Conservation (phyloP, 2,888 invertebrate genomes). For the Carterocephalus palaemon region DNA sequence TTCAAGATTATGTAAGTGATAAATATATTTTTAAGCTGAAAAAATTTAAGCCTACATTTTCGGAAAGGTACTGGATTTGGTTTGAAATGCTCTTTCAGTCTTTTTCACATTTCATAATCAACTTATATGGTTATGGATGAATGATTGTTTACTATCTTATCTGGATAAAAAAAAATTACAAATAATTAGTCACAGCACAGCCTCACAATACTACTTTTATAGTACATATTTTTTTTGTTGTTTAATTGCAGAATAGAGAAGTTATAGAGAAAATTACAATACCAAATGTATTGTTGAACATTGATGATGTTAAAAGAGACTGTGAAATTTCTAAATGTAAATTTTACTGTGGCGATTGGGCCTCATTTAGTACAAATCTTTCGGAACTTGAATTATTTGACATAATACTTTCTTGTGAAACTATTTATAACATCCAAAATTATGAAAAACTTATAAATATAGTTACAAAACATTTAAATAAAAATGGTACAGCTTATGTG, state of each 20-base stretch:
- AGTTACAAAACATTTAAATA: slow-evolving; percentile 81
- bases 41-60: no score
- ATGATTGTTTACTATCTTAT: no score
- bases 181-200: no score
- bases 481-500: slow-evolving; percentile 82
- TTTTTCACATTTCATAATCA: no score
- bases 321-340: slow-evolving; percentile 59
- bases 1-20: slow-evolving; percentile 95
- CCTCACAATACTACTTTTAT: neutral
- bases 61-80: no score
- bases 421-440: slow-evolving; percentile 91
- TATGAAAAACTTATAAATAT: slow-evolving; percentile 86
- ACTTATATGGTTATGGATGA: no score
- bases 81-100: no score
- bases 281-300: slow-evolving; percentile 87
- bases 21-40: slow-evolving; percentile 4
- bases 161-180: no score
- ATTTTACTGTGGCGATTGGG: slow-evolving; percentile 89
- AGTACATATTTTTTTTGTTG: slow-evolving; percentile 13
- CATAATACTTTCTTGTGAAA: slow-evolving; percentile 93
- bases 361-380: slow-evolving; percentile 71
- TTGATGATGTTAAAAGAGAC: slow-evolving; percentile 58
- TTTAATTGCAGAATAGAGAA: slow-evolving; percentile 90
- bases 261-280: slow-evolving; percentile 89
- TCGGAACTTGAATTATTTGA: slow-evolving; percentile 82